Conservation (phyloP, 2,888 invertebrate genomes). For the Ormia ochracea region DNA sequence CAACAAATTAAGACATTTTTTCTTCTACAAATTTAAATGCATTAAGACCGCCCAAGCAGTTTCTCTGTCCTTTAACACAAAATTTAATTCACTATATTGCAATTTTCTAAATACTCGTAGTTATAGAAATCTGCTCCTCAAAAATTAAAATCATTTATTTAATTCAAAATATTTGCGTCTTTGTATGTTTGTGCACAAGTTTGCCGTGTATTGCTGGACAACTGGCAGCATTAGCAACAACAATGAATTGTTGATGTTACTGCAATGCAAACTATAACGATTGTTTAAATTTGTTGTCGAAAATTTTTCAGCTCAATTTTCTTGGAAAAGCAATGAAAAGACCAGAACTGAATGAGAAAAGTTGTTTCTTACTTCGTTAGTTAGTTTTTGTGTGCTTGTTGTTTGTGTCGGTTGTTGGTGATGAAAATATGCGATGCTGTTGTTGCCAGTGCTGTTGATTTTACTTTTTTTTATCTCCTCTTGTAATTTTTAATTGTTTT, state of each 20-base stretch:
- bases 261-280: conserved; percentile 30
- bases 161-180: conserved; percentile 19
- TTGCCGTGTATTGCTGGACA: conserved; percentile 4
- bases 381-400: conserved; percentile 13
- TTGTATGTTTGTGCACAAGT: neutral
- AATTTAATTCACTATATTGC: neutral
- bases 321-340: conserved; percentile 11
- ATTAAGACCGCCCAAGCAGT: neutral
- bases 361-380: conserved; percentile 34
- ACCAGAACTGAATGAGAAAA: conserved; percentile 26
- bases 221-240: neutral
- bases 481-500: conserved; percentile 38
- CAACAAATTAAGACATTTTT: neutral
- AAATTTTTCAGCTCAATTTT: conserved; percentile 33
- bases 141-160: conserved; percentile 19
- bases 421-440: conserved; percentile 20
- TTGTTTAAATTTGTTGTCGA: conserved; percentile 35
- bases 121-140: neutral
- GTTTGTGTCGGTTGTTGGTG: neutral
- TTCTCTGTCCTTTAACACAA: neutral
- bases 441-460: conserved; percentile 31
- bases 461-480: neutral
- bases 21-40: neutral
- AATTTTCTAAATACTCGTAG: neutral
- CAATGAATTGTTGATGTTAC: neutral